Conservation (phyloP, 2,888 invertebrate genomes). For the Rugalucina vietnamica region DNA sequence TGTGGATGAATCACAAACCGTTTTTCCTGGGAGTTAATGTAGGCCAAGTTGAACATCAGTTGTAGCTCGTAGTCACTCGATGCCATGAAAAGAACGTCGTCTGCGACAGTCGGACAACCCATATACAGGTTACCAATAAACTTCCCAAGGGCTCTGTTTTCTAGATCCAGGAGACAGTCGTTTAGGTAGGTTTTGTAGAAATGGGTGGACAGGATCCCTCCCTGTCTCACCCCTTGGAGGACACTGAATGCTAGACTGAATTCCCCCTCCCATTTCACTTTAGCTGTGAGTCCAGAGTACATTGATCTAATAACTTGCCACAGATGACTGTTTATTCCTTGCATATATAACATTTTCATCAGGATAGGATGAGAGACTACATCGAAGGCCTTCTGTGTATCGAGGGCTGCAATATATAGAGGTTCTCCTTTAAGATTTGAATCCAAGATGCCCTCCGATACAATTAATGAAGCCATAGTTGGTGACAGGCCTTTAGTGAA, state of each 20-base stretch:
- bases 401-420: slow-evolving; percentile 11
- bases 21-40: neutral
- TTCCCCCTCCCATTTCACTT: slow-evolving; percentile 14
- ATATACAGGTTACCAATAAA: neutral
- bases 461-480: neutral
- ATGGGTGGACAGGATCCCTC: slow-evolving; percentile 1
- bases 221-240: slow-evolving; percentile 22
- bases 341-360: neutral
- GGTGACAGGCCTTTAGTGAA: slow-evolving; percentile 5
- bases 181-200: slow-evolving; percentile 18
- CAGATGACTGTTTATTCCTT: neutral
- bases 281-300: slow-evolving; percentile 15
- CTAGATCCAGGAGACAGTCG: neutral
- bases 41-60: neutral
- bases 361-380: slow-evolving; percentile 10
- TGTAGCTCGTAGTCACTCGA: neutral
- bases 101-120: slow-evolving; percentile 17
- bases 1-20: slow-evolving; percentile 11
- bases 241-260: neutral
- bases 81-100: neutral
- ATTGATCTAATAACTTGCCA: slow-evolving; percentile 2
- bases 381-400: slow-evolving; percentile 25
- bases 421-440: neutral
- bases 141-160: neutral
- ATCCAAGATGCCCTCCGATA: neutral